phyloP scores from a whole-genome alignment of 2,113 vertebrate species.

The Silurus meridionalis region DNA sequence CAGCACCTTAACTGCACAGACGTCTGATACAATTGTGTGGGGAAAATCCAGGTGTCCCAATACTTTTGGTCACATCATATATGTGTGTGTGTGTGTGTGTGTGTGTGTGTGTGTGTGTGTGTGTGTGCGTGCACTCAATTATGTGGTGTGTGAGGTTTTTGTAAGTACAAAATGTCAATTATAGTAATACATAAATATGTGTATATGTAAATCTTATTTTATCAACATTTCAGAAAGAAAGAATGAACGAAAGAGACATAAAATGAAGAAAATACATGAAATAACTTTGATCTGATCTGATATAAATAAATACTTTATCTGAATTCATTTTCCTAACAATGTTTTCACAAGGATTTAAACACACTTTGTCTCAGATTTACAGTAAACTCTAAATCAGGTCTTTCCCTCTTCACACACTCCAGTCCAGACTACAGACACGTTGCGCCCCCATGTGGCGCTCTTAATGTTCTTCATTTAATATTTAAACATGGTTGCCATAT shows the following conservation, averaged over 20 bases:
- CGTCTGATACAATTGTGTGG: too few relatives aligned
- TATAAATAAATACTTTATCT: too few relatives aligned
- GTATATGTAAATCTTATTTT: background rate
- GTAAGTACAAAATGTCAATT: background rate
- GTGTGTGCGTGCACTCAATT: background rate
- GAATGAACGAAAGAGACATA: background rate
- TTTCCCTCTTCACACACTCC: constrained; percentile 4
- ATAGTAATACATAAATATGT: background rate
- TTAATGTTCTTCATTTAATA: background rate
- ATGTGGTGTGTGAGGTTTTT: background rate
- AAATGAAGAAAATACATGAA: background rate
- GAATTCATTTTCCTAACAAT: background rate
- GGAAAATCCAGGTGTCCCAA: too few relatives aligned
- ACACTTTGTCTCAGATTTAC: constrained; percentile 4
- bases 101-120: background rate
- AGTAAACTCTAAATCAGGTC: background rate
- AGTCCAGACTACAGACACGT: background rate
- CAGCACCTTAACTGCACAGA: too few relatives aligned
- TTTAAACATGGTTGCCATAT: background rate
- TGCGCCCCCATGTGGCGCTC: constrained; percentile 10
- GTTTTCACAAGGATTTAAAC: background rate
- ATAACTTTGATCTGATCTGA: background rate
- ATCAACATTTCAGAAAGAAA: background rate
- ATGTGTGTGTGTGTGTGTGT: too few relatives aligned
- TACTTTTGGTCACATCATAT: too few relatives aligned